These are phyloP conservation scores for Romanogobio albipinnatus DNA, from an alignment of 2,113 vertebrate species.

Conservation along the genomic window DNA sequence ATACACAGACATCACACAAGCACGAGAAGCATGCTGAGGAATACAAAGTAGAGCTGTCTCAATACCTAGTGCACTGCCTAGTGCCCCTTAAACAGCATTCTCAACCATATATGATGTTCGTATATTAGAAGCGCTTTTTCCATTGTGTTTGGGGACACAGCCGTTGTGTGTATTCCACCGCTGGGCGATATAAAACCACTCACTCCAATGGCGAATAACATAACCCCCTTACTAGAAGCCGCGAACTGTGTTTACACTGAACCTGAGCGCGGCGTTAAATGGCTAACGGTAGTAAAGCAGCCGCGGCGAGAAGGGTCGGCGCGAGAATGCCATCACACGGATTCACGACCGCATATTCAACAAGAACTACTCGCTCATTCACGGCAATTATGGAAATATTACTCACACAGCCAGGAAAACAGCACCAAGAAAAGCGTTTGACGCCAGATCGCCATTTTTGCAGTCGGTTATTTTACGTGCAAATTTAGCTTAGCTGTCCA, in stretches of 20 bases:
- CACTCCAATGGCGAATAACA: background rate
- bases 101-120: background rate
- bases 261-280: conserved; percentile 15
- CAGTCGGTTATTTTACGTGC: conserved; percentile 58
- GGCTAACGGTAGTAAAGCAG: conserved; percentile 19
- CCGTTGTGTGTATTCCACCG: background rate
- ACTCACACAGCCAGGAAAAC: conserved; percentile 70
- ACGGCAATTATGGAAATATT: background rate
- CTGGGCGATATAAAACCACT: background rate
- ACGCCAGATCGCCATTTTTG: conserved; percentile 77
- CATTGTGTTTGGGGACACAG: background rate
- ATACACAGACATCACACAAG: background rate
- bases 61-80: background rate
- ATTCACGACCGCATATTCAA: background rate
- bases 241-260: background rate
- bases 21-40: background rate
- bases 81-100: background rate
- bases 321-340: conserved; percentile 15
- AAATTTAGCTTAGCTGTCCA: conserved; percentile 63
- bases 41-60: conserved; percentile 8
- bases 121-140: background rate
- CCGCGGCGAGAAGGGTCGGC: conserved; percentile 21
- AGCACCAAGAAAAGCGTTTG: conserved; percentile 64
- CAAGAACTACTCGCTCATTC: background rate
- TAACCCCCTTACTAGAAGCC: background rate